Evolutionary conservation across 2,113 vertebrate genomes (phyloP).

Genomic region (Pterocles gutturalis): DNA sequence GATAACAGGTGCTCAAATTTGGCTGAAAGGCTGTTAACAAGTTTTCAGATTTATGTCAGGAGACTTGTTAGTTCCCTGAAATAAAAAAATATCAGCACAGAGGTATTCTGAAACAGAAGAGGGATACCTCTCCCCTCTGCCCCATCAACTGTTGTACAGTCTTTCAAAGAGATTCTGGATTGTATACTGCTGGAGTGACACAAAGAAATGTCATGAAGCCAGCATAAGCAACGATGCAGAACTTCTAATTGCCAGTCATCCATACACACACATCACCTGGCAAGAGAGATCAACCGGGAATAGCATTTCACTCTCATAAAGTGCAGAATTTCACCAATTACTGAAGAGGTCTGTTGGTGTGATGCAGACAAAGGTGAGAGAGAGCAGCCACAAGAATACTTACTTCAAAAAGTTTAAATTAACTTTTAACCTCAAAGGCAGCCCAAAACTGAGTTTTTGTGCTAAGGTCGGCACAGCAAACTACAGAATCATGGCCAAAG

Average conservation of each 20-base stretch:
- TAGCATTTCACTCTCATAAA: neutral
- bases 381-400: neutral
- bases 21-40: neutral
- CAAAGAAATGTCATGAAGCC: neutral
- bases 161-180: neutral
- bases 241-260: neutral
- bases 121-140: accelerated
- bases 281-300: neutral
- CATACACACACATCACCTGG: neutral
- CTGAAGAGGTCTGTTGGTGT: neutral
- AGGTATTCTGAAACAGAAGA: neutral
- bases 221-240: neutral
- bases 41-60: neutral
- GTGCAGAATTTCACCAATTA: neutral
- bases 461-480: neutral
- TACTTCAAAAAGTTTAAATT: neutral
- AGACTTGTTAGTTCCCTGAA: neutral
- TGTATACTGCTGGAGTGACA: neutral
- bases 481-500: neutral
- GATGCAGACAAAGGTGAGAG: neutral
- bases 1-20: neutral
- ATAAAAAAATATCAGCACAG: neutral
- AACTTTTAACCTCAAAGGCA: neutral
- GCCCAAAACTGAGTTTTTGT: neutral
- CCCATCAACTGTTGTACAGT: neutral